A percentile compares a stretch with the other conserved stretches of the same genome.
Evolutionary conservation across 2,113 vertebrate genomes (phyloP).

Genomic region (Conger conger): DNA sequence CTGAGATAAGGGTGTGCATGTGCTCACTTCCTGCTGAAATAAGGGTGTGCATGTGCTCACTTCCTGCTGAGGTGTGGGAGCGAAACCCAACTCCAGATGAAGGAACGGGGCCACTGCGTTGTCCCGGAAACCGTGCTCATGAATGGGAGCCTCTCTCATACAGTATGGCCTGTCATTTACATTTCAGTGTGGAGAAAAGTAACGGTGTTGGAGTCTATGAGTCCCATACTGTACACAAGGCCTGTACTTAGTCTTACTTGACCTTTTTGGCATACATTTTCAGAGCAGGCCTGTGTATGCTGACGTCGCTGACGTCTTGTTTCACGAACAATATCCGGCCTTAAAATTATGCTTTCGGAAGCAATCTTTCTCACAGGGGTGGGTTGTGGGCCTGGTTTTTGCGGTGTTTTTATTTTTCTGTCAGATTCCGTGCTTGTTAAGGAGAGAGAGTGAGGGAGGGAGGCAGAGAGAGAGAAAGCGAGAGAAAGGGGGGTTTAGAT

Average conservation of each 20-base stretch:
- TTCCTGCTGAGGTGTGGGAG: constrained; percentile 16
- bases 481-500: not conserved
- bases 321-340: not conserved
- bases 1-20: not conserved
- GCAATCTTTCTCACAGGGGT: not conserved
- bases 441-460: not conserved
- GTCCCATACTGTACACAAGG: not conserved
- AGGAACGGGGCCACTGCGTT: constrained; percentile 29
- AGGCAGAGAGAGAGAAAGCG: not conserved
- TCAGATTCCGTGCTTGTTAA: not conserved
- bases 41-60: not conserved
- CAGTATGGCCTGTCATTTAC: constrained; percentile 49
- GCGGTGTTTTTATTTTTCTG: not conserved
- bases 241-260: not conserved
- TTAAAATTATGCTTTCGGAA: not conserved
- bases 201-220: constrained; percentile 27
- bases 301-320: not conserved
- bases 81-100: constrained; percentile 38
- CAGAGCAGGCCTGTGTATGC: not conserved
- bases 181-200: constrained; percentile 37
- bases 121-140: constrained; percentile 31
- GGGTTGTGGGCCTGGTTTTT: not conserved
- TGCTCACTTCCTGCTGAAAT: not conserved
- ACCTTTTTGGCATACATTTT: not conserved
- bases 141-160: constrained; percentile 45